Percentiles rank a stretch among this genome's conserved stretches.
Conservation (phyloP, 2,888 invertebrate genomes). For the Podotricha telesiphe region DNA sequence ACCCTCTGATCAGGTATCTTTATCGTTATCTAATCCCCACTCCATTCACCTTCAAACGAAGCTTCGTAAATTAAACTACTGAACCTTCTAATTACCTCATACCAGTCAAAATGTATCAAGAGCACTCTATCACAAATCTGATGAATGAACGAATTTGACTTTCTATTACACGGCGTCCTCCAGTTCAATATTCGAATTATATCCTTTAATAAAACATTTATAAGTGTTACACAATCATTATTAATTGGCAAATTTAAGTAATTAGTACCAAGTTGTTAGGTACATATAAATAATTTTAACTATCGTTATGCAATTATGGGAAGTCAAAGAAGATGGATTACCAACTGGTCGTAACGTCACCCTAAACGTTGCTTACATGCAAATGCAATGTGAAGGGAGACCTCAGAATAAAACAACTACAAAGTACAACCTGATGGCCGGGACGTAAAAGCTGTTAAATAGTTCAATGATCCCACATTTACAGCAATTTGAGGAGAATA, state of each 20-base stretch:
- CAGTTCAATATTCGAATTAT: background rate
- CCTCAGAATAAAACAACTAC: constrained; percentile 14
- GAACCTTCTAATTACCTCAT: background rate
- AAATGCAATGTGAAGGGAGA: constrained; percentile 12
- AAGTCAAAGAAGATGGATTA: background rate
- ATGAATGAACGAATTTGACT: too few relatives aligned
- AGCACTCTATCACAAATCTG: too few relatives aligned
- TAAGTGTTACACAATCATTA: background rate
- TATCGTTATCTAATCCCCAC: constrained; percentile 73
- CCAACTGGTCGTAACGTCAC: constrained; percentile 10
- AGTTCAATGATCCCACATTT: constrained; percentile 17
- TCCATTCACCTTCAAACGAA: constrained; percentile 46
- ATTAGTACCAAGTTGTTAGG: background rate
- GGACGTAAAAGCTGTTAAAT: constrained; percentile 14
- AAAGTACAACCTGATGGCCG: constrained; percentile 18
- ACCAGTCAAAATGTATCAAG: background rate
- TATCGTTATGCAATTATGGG: background rate
- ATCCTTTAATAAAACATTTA: constrained; percentile 16
- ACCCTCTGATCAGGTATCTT: constrained; percentile 70
- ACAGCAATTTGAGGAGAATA: background rate
- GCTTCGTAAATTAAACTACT: constrained; percentile 17
- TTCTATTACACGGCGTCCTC: constrained; percentile 19
- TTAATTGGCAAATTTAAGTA: background rate
- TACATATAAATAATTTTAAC: too few relatives aligned
- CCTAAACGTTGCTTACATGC: constrained; percentile 9